Conservation (phyloP, 1,140 invertebrate genomes). For the Kradibia gibbosae region DNA sequence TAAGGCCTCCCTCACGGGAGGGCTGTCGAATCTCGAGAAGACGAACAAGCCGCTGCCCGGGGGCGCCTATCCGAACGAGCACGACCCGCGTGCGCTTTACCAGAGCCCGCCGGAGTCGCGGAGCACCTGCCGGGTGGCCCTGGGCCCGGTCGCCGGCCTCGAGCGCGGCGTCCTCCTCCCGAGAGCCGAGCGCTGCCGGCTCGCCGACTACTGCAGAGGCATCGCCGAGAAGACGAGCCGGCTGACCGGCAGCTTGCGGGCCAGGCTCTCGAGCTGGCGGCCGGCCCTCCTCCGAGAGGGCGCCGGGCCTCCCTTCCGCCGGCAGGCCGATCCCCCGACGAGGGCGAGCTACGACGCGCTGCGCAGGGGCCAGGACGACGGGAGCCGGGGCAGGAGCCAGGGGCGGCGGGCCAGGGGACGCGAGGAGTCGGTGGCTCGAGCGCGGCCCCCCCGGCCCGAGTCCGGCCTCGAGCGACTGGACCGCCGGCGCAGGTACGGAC, state of each 20-base stretch:
- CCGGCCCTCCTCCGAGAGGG: conserved; percentile 36
- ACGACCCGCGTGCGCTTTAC: conserved; percentile 64
- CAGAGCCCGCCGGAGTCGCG: background rate
- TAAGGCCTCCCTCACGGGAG: conserved; percentile 72
- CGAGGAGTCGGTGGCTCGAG: conserved; percentile 35
- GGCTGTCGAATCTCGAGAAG: conserved; percentile 69
- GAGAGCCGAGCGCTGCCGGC: conserved; percentile 51
- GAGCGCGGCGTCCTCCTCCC: conserved; percentile 53
- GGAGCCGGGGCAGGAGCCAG: conserved; percentile 10
- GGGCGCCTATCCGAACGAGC: conserved; percentile 67
- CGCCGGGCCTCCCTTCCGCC: background rate
- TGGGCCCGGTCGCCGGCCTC: conserved; percentile 39
- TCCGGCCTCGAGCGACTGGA: conserved; percentile 34
- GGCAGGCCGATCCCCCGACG: background rate
- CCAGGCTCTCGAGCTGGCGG: conserved; percentile 56
- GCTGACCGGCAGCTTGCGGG: conserved; percentile 61
- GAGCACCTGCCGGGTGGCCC: background rate
- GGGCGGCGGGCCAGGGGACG: background rate
- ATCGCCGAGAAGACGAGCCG: conserved; percentile 65
- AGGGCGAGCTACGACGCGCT: background rate
- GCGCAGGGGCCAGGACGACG: conserved; percentile 19
- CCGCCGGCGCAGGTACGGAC: background rate
- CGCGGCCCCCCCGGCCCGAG: background rate
- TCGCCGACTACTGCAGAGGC: conserved; percentile 65
- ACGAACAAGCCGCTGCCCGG: conserved; percentile 67